These are phyloP conservation scores for Ganaspis brasiliensis DNA, from an alignment of 2,888 invertebrate genomes.

Conservation along the genomic window DNA sequence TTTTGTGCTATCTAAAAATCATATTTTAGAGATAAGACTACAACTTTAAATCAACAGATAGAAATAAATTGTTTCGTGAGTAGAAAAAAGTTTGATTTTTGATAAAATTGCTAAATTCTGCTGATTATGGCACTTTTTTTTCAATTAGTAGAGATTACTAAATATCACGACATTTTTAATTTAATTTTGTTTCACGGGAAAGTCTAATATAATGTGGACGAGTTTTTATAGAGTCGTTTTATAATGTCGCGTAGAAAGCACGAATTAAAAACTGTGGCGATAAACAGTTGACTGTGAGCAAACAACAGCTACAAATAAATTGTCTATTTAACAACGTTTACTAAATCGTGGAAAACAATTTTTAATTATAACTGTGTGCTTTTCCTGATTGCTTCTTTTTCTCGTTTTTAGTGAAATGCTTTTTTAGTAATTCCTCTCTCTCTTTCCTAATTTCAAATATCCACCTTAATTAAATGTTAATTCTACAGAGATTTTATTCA, in stretches of 20 bases:
- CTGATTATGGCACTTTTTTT: too few species aligned
- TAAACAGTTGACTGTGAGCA: background rate
- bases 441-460: too few species aligned
- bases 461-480: too few species aligned
- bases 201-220: background rate
- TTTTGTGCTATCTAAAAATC: background rate
- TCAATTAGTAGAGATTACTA: too few species aligned
- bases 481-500: too few species aligned
- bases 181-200: background rate
- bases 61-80: too few species aligned
- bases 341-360: background rate
- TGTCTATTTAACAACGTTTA: too few species aligned
- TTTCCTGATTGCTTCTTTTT: background rate
- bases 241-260: background rate
- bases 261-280: background rate
- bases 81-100: too few species aligned
- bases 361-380: background rate
- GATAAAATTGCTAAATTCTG: too few species aligned
- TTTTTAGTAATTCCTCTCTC: background rate
- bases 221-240: background rate
- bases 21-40: background rate
- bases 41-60: background rate
- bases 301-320: background rate
- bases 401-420: background rate
- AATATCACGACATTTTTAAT: too few species aligned